A percentile compares a stretch with the other conserved stretches of the same genome.
These are phyloP conservation scores for Hylaeus volcanicus DNA, from an alignment of 1,140 invertebrate genomes.

Conservation along the genomic window DNA sequence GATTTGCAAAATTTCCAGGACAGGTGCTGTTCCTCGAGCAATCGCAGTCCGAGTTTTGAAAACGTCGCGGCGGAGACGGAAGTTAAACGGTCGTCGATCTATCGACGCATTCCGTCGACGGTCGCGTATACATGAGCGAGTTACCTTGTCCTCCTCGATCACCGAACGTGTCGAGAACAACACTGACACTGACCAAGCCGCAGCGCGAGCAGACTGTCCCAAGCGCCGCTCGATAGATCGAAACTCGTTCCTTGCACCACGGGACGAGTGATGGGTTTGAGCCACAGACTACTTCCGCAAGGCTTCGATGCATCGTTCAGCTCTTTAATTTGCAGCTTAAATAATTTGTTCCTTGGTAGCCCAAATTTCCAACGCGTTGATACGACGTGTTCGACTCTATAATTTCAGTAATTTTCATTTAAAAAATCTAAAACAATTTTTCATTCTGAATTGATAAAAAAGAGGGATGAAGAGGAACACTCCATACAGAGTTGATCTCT, in stretches of 20 bases:
- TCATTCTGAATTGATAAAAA: no score
- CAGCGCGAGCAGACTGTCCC: slow-evolving; percentile 23
- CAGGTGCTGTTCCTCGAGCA: neutral
- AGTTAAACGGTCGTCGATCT: slow-evolving; percentile 34
- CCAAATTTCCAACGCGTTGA: no score
- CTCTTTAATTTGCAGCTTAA: no score
- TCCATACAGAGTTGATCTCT: no score
- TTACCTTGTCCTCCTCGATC: slow-evolving; percentile 32
- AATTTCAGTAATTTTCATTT: no score
- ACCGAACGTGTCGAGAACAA: slow-evolving; percentile 46
- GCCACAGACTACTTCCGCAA: neutral
- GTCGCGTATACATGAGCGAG: neutral
- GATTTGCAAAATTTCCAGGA: neutral
- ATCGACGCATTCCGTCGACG: slow-evolving; percentile 44
- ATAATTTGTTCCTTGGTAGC: no score
- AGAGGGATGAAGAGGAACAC: no score
- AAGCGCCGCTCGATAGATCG: slow-evolving; percentile 42
- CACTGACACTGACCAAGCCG: slow-evolving; percentile 51
- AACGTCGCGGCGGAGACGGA: slow-evolving; percentile 17
- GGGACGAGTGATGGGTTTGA: slow-evolving; percentile 33
- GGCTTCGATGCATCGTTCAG: no score
- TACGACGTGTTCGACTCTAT: no score
- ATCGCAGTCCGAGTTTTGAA: slow-evolving; percentile 21
- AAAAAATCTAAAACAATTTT: no score
- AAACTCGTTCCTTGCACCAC: slow-evolving; percentile 24